phyloP scores from a whole-genome alignment of 2,888 invertebrate species.

The Nemotelus pantherinus region DNA sequence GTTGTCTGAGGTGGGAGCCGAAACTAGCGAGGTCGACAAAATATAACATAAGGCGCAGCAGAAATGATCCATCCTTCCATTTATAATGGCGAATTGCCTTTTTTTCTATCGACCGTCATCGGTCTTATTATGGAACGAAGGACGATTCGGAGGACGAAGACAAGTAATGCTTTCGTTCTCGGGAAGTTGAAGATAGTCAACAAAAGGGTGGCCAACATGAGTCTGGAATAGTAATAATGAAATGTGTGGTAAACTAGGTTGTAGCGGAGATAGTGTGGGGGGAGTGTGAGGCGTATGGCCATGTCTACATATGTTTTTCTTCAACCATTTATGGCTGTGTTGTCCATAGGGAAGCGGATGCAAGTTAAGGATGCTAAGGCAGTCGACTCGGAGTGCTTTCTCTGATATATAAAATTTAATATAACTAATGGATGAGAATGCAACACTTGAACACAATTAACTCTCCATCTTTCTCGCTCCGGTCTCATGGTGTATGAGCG shows the following conservation, averaged over 20 bases:
- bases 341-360: slow-evolving; percentile 10
- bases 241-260: slow-evolving; percentile 31
- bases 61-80: slow-evolving; percentile 45
- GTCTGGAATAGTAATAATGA: slow-evolving; percentile 44
- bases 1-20: slow-evolving; percentile 19
- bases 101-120: slow-evolving; percentile 33
- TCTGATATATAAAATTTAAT: slow-evolving; percentile 45
- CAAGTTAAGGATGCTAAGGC: slow-evolving; percentile 4
- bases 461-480: not conserved
- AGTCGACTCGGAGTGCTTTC: slow-evolving; percentile 11
- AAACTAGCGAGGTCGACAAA: slow-evolving; percentile 34
- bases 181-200: slow-evolving; percentile 41
- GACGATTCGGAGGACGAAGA: not conserved
- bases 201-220: slow-evolving; percentile 42
- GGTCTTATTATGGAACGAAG: slow-evolving; percentile 9
- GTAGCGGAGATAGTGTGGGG: not conserved
- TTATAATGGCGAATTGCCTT: slow-evolving; percentile 45
- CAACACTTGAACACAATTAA: slow-evolving; percentile 46
- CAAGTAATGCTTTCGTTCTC: slow-evolving; percentile 37
- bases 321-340: slow-evolving; percentile 20
- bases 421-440: slow-evolving; percentile 48
- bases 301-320: slow-evolving; percentile 3
- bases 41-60: slow-evolving; percentile 41
- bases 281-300: slow-evolving; percentile 4
- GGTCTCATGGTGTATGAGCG: slow-evolving; percentile 22